Percentiles rank a stretch among this genome's conserved stretches.
These are phyloP conservation scores for Bucco capensis DNA, from an alignment of 2,113 vertebrate species.

Conservation along the genomic window DNA sequence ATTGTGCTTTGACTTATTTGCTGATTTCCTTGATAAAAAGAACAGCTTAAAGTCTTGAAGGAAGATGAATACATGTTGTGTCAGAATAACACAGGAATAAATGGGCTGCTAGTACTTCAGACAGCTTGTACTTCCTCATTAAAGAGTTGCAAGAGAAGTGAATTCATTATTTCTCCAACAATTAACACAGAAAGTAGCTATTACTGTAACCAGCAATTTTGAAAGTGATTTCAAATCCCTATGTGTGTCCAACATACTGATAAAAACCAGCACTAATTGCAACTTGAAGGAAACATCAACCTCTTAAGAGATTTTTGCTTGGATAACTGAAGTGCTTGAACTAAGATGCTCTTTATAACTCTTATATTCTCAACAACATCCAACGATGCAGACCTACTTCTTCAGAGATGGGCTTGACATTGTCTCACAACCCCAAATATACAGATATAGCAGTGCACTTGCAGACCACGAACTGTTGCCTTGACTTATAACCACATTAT, in stretches of 20 bases:
- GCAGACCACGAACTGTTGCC: background rate
- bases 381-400: background rate
- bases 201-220: background rate
- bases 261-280: background rate
- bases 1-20: conserved; percentile 52
- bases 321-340: background rate
- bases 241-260: background rate
- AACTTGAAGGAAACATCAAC: background rate
- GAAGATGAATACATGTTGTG: conserved; percentile 25
- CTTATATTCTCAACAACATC: background rate
- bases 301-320: background rate
- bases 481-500: background rate
- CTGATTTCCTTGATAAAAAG: conserved; percentile 62
- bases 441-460: background rate
- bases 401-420: background rate
- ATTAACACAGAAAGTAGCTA: conserved; percentile 12
- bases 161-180: background rate
- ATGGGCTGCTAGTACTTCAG: conserved; percentile 30
- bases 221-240: background rate
- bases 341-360: background rate
- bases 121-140: conserved; percentile 24
- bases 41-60: background rate
- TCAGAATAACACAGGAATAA: conserved; percentile 38
- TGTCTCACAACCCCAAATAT: background rate
- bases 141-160: background rate